Base-by-base conservation (phyloP, 2,888 invertebrate species). In the Morpho achilles region DNA sequence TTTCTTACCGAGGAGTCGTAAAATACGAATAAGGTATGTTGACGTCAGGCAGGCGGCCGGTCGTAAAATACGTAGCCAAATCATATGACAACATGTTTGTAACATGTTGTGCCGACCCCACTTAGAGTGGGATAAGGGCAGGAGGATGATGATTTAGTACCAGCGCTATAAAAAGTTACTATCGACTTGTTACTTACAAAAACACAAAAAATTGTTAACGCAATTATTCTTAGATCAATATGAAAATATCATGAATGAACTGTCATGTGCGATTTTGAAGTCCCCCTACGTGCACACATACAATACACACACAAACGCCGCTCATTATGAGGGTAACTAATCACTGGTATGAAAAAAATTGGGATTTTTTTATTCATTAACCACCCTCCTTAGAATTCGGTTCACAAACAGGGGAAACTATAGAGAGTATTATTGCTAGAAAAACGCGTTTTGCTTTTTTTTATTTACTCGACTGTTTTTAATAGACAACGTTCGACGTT, bases 271-370 rank as follows among this genome's bases (percentile, higher is more conserved):
- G 76, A 80, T 79, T 81, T 80, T 77, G 76, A 73, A 77, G 72
- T 75, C 75, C 76, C 68, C 71, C 67, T 66, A 60, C 66, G 61
- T 60, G 62, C 71, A 66, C 73, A 68, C 67, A 63, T 64, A 64
- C 65, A 61, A 64, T 76, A 78, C 78, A 74, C 79, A 81, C 79
- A 84, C 79, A 74, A 72, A 74, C 77, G 79, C 77, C 77, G 78
- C 83, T 90, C 87, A 89, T 89, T 89, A 89, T 80, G 77, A 83
- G 89, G 87, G 88, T 89, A 90, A 89, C 90, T 90, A 90, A 90
- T 89, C 89, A 89, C 87, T 86, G 83, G 83, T 82, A 81, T 77
- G 81, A 86, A 87, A 87, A 87, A 89, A 88, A 84, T 75, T 75
- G 69, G 79, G 75, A 73, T 88, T 89, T 90, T 89, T 90, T 91